phyloP scores from a whole-genome alignment of 2,113 vertebrate genomes.

The Apeltes quadracus region DNA sequence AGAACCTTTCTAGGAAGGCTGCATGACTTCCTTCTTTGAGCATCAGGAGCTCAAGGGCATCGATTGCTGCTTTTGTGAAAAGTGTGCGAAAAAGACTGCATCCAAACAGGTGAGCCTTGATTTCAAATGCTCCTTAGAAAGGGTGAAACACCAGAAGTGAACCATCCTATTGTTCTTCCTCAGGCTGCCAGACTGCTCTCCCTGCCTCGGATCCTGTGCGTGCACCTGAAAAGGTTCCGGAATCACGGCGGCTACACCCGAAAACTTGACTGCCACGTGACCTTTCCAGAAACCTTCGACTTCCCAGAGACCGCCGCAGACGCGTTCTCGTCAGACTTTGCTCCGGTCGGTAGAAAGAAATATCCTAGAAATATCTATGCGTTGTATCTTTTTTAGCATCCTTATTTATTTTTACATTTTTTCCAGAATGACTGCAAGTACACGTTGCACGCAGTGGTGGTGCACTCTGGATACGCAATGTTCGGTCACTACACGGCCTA shows the following conservation, averaged over 20 bases:
- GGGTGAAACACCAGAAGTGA: background rate
- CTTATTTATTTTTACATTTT: conserved; percentile 30
- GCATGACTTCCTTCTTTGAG: conserved; percentile 70
- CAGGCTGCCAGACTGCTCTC: conserved; percentile 66
- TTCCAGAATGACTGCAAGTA: conserved; percentile 60
- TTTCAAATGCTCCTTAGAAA: background rate
- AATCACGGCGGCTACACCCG: background rate
- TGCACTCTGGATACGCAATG: conserved; percentile 64
- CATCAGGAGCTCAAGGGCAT: conserved; percentile 56
- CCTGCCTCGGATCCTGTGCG: conserved; percentile 71
- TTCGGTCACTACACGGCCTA: conserved; percentile 77
- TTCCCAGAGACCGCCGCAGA: conserved; percentile 18
- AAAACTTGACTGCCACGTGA: conserved; percentile 63
- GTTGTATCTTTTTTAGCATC: background rate
- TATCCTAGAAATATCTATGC: background rate
- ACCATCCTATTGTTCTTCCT: conserved; percentile 3
- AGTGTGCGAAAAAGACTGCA: conserved; percentile 63
- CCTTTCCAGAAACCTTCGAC: conserved; percentile 69
- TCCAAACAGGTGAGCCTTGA: conserved; percentile 57
- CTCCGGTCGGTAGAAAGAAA: conserved; percentile 34
- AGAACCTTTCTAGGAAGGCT: conserved; percentile 57
- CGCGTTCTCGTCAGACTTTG: conserved; percentile 32
- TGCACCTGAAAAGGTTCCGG: conserved; percentile 75
- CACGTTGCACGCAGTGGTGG: conserved; percentile 76
- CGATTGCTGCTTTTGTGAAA: conserved; percentile 63